phyloP scores from a whole-genome alignment of 2,888 invertebrate species.

The Argyresthia albistria region DNA sequence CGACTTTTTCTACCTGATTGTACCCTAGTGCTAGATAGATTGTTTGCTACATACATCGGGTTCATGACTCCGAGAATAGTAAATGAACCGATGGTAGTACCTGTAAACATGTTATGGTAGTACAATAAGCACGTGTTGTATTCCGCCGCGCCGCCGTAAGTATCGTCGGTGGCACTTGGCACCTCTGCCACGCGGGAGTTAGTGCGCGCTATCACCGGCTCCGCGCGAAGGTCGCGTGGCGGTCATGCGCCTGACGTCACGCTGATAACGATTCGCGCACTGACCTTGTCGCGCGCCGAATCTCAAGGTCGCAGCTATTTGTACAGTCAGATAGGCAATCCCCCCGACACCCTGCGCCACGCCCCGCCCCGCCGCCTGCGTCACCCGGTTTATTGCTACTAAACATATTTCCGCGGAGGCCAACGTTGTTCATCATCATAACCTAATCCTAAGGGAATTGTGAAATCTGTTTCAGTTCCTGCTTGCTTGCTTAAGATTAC shows the following conservation, averaged over 20 bases:
- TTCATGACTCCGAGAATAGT: too few species aligned
- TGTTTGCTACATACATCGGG: too few species aligned
- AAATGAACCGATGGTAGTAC: too few species aligned
- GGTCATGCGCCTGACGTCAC: conserved; percentile 65
- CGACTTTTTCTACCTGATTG: too few species aligned
- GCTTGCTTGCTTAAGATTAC: too few species aligned
- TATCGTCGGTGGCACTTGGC: too few species aligned
- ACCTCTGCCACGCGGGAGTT: conserved; percentile 27
- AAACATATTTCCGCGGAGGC: conserved; percentile 16
- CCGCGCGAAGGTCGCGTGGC: conserved; percentile 50
- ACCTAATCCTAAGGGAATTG: not conserved
- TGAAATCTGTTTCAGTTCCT: too few species aligned
- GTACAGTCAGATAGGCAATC: conserved; percentile 57
- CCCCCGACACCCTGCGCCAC: conserved; percentile 18
- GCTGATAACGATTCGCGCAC: conserved; percentile 69
- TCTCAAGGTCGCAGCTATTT: conserved; percentile 68
- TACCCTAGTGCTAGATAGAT: too few species aligned
- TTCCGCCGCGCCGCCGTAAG: too few species aligned
- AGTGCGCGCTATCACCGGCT: conserved; percentile 17
- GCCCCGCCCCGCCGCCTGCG: conserved; percentile 40
- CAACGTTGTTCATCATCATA: conserved; percentile 7
- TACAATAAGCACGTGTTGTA: too few species aligned
- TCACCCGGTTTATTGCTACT: conserved; percentile 47
- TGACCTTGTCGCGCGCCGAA: conserved; percentile 70
- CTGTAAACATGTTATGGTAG: too few species aligned